A percentile compares a stretch with the other conserved stretches of the same genome.
phyloP scores from a whole-genome alignment of 2,888 invertebrate species.

The Drosophila siamana region DNA sequence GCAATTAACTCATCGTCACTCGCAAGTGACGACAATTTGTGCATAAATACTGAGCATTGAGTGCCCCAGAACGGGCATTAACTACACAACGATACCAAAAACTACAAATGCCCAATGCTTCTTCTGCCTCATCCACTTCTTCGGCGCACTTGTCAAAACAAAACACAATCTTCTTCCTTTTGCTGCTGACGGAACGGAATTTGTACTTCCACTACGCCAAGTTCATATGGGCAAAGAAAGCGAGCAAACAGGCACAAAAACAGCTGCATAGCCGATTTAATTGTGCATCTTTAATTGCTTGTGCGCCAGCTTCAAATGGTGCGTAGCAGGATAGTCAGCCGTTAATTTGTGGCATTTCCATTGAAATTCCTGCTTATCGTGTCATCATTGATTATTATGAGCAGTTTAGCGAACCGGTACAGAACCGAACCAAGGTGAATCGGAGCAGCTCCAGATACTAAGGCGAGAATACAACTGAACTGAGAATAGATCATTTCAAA shows the following conservation, averaged over 20 bases:
- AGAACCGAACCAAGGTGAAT: not conserved
- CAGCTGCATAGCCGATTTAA: constrained; percentile 44
- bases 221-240: no score
- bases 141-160: constrained; percentile 73
- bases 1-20: constrained; percentile 85
- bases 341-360: constrained; percentile 3
- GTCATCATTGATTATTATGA: not conserved
- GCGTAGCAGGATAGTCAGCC: constrained; percentile 43
- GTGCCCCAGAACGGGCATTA: constrained; percentile 10
- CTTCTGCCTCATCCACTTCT: constrained; percentile 26
- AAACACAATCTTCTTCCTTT: constrained; percentile 27
- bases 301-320: constrained; percentile 35
- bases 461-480: no score
- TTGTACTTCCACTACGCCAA: no score
- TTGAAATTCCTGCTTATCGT: constrained; percentile 13
- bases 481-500: no score
- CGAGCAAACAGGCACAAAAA: constrained; percentile 2
- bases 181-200: not conserved
- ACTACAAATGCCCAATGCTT: constrained; percentile 31
- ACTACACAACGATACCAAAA: constrained; percentile 24
- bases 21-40: constrained; percentile 84
- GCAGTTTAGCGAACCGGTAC: no score
- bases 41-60: constrained; percentile 74
- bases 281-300: constrained; percentile 67
- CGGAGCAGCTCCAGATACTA: no score